Evolutionary conservation across 2,888 invertebrate genomes (phyloP), one percentile per base, ranked within the genome.

Genomic region (Dioctria rufipes): DNA sequence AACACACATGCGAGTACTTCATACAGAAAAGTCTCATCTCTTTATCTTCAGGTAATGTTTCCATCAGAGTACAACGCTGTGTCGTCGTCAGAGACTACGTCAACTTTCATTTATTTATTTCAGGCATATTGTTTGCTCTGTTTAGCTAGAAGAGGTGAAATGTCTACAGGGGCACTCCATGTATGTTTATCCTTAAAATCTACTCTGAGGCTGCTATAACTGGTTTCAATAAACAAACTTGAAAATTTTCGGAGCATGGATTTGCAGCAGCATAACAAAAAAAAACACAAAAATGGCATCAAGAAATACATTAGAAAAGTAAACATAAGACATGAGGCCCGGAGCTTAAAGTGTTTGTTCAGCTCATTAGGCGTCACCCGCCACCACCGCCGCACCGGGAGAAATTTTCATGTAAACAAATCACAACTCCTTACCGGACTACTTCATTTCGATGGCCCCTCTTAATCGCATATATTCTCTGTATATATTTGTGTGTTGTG

Each of bases 331-430:
- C 71, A 25, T 51, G 25, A 25, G 25, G 25, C 25, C 25, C 25
- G 25, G 5, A n/a, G 71, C 54, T 37, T 49, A 8, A 51, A 71
- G 67, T 71, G 71, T 71, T 71, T 71, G 71, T 51, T 71, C 54
- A 54, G 71, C 71, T 71, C 39, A 51, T 71, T 71, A 71, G 51
- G 11, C 71, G 25, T 0, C 25, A 2, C 25, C n/a, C n/a, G n/a
- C 2, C n/a, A n/a, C n/a, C n/a, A n/a, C n/a, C n/a, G n/a, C n/a
- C n/a, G n/a, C n/a, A n/a, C n/a, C n/a, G 71, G 54, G 71, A 71
- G 40, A 54, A 51, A 71, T 43, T 71, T 67, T 67, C 67, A 51
- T 71, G 71, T 71, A 71, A 71, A 71, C 51, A 51, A 71, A 71
- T 71, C 71, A 51, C 54, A n/a, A 25, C 2, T 25, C 25, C 25